Evolutionary conservation across 2,797 vertebrate genomes (phyloP).

Genomic region (Sebastes miniatus): DNA sequence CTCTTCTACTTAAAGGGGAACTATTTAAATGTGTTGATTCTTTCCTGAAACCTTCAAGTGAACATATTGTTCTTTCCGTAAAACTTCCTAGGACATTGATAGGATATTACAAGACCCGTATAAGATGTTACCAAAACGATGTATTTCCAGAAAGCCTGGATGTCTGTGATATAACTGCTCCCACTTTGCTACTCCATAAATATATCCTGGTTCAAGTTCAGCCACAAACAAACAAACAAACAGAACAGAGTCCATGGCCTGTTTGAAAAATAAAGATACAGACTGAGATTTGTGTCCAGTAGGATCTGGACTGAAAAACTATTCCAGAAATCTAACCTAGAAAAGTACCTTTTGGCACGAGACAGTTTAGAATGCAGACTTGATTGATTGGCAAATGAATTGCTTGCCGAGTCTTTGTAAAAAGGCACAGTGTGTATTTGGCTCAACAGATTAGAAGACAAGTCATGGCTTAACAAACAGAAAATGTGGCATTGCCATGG

Average conservation of each 20-base stretch:
- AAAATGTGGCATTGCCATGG: not conserved
- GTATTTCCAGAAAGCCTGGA: not conserved
- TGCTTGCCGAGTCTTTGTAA: not conserved
- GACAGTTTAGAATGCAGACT: not conserved
- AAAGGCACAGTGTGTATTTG: constrained; percentile 24
- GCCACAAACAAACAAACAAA: not conserved
- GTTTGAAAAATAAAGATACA: not conserved
- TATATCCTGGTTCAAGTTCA: not conserved
- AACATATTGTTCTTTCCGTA: not conserved
- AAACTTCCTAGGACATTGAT: not conserved
- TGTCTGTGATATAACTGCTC: not conserved
- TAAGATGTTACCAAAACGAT: not conserved
- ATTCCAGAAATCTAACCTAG: not conserved
- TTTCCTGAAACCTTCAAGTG: not conserved
- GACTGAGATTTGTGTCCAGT: not conserved
- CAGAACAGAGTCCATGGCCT: not conserved
- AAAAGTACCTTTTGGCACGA: constrained; percentile 7
- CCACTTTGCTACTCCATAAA: not conserved
- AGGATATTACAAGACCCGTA: not conserved
- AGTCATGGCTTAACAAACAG: constrained; percentile 16
- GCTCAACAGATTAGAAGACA: not conserved
- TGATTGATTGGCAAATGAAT: not conserved
- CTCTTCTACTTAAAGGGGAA: not conserved
- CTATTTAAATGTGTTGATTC: not conserved
- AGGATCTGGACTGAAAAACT: not conserved